A percentile compares a stretch with the other conserved stretches of the same genome.
These are phyloP conservation scores for Epistrophe eligans DNA, from an alignment of 2,888 invertebrate species.

Conservation along the genomic window DNA sequence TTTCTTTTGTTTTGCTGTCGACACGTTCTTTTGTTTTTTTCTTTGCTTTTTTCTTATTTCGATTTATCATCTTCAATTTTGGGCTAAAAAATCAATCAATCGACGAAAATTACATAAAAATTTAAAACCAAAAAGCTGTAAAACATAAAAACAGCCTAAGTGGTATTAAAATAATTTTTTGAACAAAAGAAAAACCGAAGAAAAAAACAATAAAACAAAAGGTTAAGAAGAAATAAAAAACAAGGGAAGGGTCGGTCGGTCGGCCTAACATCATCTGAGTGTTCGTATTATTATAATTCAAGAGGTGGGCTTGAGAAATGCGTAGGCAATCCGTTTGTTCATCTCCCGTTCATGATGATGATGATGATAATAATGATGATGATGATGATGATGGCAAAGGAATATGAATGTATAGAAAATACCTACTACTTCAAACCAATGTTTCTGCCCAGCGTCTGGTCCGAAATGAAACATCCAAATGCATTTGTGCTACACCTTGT, in stretches of 20 bases:
- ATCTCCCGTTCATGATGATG: not conserved
- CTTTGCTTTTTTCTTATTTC: not conserved
- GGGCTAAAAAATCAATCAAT: conserved; percentile 52
- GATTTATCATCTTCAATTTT: conserved; percentile 44
- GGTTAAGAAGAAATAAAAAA: conserved; percentile 26
- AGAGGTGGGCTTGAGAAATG: conserved; percentile 63
- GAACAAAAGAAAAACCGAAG: conserved; percentile 5
- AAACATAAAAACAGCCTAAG: conserved; percentile 43
- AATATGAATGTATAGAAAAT: not conserved
- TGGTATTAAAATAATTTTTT: conserved; percentile 37
- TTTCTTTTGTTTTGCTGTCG: conserved; percentile 25
- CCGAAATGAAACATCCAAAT: not conserved
- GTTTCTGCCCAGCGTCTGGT: not conserved
- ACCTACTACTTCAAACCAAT: conserved; percentile 29
- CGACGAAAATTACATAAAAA: conserved; percentile 56
- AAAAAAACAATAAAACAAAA: conserved; percentile 24
- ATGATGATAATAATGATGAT: conserved; percentile 3
- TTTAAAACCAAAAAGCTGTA: conserved; percentile 23
- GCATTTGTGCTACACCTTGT: conserved; percentile 31
- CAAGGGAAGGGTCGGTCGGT: not conserved
- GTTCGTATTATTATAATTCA: conserved; percentile 56
- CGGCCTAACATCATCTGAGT: conserved; percentile 10
- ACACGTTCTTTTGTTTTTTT: not conserved
- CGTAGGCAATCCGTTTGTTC: conserved; percentile 56
- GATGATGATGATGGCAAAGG: conserved; percentile 23